Base-by-base conservation (phyloP, 2,113 vertebrate species). In the Psophia crepitans region DNA sequence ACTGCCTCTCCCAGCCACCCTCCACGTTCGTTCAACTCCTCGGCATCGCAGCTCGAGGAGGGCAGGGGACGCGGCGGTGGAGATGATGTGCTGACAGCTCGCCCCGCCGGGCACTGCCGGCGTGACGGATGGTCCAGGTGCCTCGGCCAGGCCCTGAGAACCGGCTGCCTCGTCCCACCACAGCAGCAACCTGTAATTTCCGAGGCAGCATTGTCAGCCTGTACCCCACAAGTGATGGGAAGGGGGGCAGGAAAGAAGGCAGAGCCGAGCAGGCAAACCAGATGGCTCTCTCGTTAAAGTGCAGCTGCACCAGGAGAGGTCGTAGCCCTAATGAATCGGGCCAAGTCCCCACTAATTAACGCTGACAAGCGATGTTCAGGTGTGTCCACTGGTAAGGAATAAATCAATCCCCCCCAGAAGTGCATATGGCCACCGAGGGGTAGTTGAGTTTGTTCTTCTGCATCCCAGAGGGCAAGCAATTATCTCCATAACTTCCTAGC, bases 381-480 rank as follows among this genome's bases (percentile, higher is more conserved):
- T 53, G 63, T 93, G 89, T 64, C 92, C 86, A 83, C 76, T 58
- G 87, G 69, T 70, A 82, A 97, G 57, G 85, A 89, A 94, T 95
- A 97, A 94, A 97, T 97, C 89, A 98, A 97, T 96, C 63, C 57
- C 11, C 57, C 18, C 44, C 61, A 60, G 44, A 64, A 83, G 73
- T 11, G 44, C 44, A 32, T 18, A 37, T 0, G 1, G 44, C 48
- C 61, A 46, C 1, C 1, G 3, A 77, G 54, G 41, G 37, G 17
- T 7, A 3, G 63, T 15, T 23, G 63, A 58, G 60, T 96, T 97
- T 96, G 95, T 87, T 83, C 77, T 64, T 30, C 87, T 60, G 68
- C 17, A 39, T 87, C 94, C 98, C 97, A 97, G 97, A 98, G 97
- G 97, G 95, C 85, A 85, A 84, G 86, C 74, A 94, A 96, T 98